Evolutionary conservation across 2,888 invertebrate genomes (phyloP).

Genomic region (Beris morrisii): DNA sequence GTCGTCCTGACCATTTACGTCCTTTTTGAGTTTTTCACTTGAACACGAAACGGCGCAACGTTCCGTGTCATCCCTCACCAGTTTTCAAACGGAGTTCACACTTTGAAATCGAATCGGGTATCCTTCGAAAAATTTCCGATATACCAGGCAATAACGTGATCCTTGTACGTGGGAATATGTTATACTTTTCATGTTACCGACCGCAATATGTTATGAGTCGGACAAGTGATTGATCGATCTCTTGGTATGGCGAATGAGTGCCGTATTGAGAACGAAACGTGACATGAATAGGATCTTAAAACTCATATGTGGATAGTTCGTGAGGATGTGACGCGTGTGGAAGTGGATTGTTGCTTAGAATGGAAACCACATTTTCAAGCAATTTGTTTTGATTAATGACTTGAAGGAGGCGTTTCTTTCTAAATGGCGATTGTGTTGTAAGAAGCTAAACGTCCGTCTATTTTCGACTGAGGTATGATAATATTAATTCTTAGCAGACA

Average conservation of each 20-base stretch:
- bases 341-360: slow-evolving; percentile 1
- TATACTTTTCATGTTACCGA: no score
- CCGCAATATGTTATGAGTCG: background rate
- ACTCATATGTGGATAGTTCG: no score
- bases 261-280: background rate
- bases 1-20: background rate
- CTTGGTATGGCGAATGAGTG: slow-evolving; percentile 5
- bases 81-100: background rate
- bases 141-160: no score
- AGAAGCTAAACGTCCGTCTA: no score
- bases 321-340: background rate
- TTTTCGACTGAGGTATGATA: no score
- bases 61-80: background rate
- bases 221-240: slow-evolving; percentile 8
- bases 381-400: slow-evolving; percentile 25
- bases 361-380: slow-evolving; percentile 9
- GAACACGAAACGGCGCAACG: background rate
- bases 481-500: no score
- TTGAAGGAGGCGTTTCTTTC: background rate
- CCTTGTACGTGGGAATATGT: no score
- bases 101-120: background rate
- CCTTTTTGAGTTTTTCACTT: background rate
- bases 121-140: no score
- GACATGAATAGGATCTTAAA: slow-evolving; percentile 6
- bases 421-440: no score